phyloP scores from a whole-genome alignment of 2,797 vertebrate genomes.

The Myotis pilosus region DNA sequence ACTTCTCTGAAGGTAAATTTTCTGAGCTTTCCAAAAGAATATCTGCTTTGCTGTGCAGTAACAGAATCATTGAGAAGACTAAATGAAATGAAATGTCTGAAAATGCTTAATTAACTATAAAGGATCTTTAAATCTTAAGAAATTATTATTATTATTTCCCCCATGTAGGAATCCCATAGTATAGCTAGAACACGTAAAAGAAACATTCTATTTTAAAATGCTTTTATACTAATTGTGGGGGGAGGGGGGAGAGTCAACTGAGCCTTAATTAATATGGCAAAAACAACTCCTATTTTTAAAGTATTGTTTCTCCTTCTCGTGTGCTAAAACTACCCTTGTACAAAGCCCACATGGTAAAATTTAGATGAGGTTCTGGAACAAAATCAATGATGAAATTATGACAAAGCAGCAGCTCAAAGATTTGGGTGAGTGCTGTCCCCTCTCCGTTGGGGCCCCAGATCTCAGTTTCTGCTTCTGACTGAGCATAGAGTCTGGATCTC shows the following conservation, averaged over 20 bases:
- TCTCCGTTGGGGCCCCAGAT: fast-evolving
- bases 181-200: constrained; percentile 34
- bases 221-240: neutral
- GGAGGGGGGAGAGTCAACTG: neutral
- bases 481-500: neutral
- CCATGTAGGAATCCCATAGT: neutral
- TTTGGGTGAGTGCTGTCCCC: neutral
- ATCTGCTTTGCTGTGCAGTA: constrained; percentile 1
- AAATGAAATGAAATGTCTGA: constrained; percentile 18
- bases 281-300: neutral
- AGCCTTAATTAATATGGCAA: constrained; percentile 38
- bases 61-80: neutral
- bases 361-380: neutral
- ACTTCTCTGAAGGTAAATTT: neutral
- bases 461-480: neutral
- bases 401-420: neutral
- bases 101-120: constrained; percentile 41
- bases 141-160: constrained; percentile 29
- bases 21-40: neutral
- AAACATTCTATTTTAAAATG: constrained; percentile 25
- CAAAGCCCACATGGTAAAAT: neutral
- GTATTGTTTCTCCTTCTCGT: neutral
- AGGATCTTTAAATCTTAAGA: constrained; percentile 18
- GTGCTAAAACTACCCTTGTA: neutral
- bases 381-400: neutral